Conservation (phyloP, 2,797 vertebrate genomes). For the Parauchenoglanis punctatus region DNA sequence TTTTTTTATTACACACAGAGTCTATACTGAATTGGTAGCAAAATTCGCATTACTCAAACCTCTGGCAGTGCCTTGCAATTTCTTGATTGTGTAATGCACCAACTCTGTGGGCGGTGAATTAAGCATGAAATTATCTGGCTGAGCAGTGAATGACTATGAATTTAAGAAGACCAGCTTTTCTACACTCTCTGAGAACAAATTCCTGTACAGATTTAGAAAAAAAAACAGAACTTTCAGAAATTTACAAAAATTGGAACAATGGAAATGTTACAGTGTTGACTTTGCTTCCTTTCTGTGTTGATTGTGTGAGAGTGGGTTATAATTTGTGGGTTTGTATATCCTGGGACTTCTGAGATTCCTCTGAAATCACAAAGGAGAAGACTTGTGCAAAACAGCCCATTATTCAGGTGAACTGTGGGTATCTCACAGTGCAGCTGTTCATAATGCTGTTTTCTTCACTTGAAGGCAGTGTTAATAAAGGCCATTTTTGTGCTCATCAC, state of each 20-base stretch:
- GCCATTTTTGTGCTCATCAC: conserved; percentile 43
- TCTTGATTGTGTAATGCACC: conserved; percentile 30
- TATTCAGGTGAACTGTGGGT: conserved; percentile 51
- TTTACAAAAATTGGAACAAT: background rate
- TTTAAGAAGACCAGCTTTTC: background rate
- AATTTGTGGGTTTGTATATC: conserved; percentile 42
- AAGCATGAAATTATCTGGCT: conserved; percentile 20
- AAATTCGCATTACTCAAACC: background rate
- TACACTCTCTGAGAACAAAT: conserved; percentile 12
- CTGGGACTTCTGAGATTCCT: conserved; percentile 16
- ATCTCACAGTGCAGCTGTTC: conserved; percentile 58
- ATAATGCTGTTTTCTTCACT: conserved; percentile 34
- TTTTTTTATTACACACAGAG: too few species aligned
- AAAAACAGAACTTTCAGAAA: background rate
- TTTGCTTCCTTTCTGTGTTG: conserved; percentile 21
- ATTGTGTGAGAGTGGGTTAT: conserved; percentile 25
- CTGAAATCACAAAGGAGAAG: background rate
- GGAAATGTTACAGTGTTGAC: conserved; percentile 27
- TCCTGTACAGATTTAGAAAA: conserved; percentile 24
- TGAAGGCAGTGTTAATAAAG: conserved; percentile 57
- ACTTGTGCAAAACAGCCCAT: conserved; percentile 1
- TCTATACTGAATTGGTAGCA: background rate
- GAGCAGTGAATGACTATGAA: conserved; percentile 56
- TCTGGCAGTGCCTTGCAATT: conserved; percentile 26
- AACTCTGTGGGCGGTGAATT: conserved; percentile 10